Percentiles rank a stretch among this genome's conserved stretches.
Conservation (phyloP, 1,140 invertebrate species). For the Drosophila prosaltans region DNA sequence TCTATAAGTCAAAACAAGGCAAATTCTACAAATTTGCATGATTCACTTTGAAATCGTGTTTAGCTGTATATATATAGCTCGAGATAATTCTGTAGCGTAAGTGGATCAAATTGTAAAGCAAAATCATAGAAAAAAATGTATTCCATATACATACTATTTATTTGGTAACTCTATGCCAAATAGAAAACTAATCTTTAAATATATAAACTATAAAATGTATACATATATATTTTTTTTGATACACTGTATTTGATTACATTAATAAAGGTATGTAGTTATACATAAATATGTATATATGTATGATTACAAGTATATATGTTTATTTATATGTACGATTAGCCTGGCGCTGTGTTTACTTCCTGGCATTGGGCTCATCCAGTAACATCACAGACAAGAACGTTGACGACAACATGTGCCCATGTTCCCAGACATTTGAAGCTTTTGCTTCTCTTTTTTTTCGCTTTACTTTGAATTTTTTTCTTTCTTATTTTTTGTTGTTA, state of each 20-base stretch:
- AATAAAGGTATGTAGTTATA: slow-evolving; percentile 25
- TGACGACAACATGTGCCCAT: slow-evolving; percentile 53
- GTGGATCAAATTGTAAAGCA: too few species aligned
- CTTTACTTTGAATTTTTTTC: slow-evolving; percentile 13
- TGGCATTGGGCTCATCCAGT: slow-evolving; percentile 58
- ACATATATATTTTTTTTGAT: too few species aligned
- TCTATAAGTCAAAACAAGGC: too few species aligned
- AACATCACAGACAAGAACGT: slow-evolving; percentile 8
- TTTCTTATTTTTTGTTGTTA: slow-evolving; percentile 14
- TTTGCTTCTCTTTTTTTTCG: slow-evolving; percentile 34
- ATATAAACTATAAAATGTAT: too few species aligned
- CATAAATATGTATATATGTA: background rate
- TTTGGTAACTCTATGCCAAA: too few species aligned
- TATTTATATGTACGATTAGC: background rate
- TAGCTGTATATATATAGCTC: too few species aligned
- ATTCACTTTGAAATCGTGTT: too few species aligned
- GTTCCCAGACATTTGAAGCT: slow-evolving; percentile 70
- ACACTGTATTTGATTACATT: slow-evolving; percentile 21
- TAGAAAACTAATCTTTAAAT: too few species aligned
- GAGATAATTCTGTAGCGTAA: too few species aligned
- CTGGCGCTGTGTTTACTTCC: slow-evolving; percentile 71
- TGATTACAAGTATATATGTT: background rate
- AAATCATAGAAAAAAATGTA: too few species aligned
- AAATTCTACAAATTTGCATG: too few species aligned
- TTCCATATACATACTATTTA: too few species aligned